Percentiles rank a stretch among this genome's conserved stretches.
These are phyloP conservation scores for Climacteris rufus DNA, from an alignment of 2,113 vertebrate genomes.

Conservation along the genomic window DNA sequence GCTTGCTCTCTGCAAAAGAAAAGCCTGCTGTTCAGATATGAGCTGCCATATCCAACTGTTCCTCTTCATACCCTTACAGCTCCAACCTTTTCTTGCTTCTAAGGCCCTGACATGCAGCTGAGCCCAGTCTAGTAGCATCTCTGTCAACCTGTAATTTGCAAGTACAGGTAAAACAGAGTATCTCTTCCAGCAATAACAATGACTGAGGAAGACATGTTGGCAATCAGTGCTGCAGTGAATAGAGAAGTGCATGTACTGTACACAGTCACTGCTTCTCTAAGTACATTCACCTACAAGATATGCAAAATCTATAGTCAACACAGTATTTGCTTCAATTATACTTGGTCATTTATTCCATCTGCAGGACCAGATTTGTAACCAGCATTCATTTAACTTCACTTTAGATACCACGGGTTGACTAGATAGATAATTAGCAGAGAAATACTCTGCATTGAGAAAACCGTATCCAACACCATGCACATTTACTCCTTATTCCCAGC, in stretches of 20 bases:
- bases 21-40: not conserved
- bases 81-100: not conserved
- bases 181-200: not conserved
- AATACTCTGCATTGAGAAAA: not conserved
- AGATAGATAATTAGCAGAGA: not conserved
- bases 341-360: not conserved
- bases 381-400: not conserved
- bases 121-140: not conserved
- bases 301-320: rapidly evolving
- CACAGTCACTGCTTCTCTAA: not conserved
- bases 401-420: not conserved
- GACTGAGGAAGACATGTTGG: rapidly evolving
- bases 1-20: not conserved
- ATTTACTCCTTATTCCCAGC: not conserved
- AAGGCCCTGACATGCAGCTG: not conserved
- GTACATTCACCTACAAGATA: not conserved
- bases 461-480: not conserved
- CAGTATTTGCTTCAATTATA: not conserved
- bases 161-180: not conserved
- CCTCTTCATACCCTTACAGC: not conserved
- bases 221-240: not conserved
- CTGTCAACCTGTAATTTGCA: not conserved
- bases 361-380: not conserved
- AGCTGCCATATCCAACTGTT: not conserved
- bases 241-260: not conserved